A percentile compares a stretch with the other conserved stretches of the same genome.
Conservation (phyloP, 2,888 invertebrate species). For the Liposcelis brunnea region DNA sequence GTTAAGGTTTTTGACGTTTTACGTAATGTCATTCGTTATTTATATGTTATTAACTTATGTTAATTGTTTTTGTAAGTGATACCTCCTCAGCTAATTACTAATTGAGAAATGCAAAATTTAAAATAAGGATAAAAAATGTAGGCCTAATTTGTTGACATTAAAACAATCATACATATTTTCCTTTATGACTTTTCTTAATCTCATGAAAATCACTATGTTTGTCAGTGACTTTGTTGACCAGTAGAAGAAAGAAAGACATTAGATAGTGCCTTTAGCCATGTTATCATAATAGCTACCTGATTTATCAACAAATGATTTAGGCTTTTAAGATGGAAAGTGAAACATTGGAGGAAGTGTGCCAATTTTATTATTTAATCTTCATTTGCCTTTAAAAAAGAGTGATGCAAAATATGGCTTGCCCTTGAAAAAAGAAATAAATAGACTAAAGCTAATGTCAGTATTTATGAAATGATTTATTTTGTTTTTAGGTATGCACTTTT, state of each 20-base stretch:
- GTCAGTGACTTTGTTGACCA: constrained; percentile 8
- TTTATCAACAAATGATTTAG: constrained; percentile 8
- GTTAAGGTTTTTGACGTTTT: constrained; percentile 3
- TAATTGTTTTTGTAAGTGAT: too few relatives aligned
- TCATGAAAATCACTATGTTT: constrained; percentile 9
- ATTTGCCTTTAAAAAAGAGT: neutral
- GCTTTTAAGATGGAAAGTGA: constrained; percentile 9
- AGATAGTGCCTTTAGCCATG: too few relatives aligned
- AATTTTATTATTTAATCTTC: neutral
- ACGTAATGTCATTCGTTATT: too few relatives aligned
- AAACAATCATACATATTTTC: too few relatives aligned
- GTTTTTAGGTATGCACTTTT: constrained; percentile 90
- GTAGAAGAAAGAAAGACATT: neutral
- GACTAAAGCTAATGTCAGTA: constrained; percentile 7
- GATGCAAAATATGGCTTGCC: neutral
- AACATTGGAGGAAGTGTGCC: neutral
- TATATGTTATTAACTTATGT: neutral
- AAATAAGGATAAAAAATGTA: too few relatives aligned
- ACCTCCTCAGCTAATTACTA: too few relatives aligned
- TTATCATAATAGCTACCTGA: constrained; percentile 10
- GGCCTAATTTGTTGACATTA: too few relatives aligned
- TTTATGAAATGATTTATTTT: constrained; percentile 16
- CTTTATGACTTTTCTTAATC: neutral
- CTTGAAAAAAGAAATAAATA: neutral
- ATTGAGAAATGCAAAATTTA: too few relatives aligned